Evolutionary conservation across 2,888 invertebrate genomes (phyloP).

Genomic region (Pristionchus exspectatus): DNA sequence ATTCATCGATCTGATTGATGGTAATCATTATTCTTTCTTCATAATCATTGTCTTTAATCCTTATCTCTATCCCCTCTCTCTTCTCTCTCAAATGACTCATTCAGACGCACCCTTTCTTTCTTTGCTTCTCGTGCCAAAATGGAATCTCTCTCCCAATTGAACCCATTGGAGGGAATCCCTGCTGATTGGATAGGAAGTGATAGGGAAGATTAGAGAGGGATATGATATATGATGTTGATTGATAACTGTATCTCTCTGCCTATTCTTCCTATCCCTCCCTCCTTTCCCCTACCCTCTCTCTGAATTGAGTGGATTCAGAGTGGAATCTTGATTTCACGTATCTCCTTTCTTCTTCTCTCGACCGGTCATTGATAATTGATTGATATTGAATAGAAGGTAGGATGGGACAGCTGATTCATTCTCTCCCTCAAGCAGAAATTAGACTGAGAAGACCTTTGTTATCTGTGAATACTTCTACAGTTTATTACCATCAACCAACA

Average conservation of each 20-base stretch:
- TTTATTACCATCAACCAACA: not conserved
- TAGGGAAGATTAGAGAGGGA: not conserved
- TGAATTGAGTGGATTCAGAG: not conserved
- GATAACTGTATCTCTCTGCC: not conserved
- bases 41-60: not conserved
- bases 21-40: not conserved
- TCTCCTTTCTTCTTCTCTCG: not conserved
- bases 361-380: not conserved
- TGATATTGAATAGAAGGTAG: not conserved
- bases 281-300: not conserved
- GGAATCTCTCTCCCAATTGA: not conserved
- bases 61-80: not conserved
- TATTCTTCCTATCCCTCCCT: not conserved
- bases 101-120: not conserved
- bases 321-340: not conserved
- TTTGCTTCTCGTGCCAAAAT: not conserved
- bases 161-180: not conserved
- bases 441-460: not conserved
- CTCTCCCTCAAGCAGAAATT: not conserved
- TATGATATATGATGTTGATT: not conserved
- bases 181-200: not conserved
- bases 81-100: slow-evolving; percentile 32
- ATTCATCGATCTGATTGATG: not conserved
- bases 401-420: not conserved
- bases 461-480: not conserved